phyloP scores from a whole-genome alignment of 2,888 invertebrate species.

The Scaptomyza caliginosa region DNA sequence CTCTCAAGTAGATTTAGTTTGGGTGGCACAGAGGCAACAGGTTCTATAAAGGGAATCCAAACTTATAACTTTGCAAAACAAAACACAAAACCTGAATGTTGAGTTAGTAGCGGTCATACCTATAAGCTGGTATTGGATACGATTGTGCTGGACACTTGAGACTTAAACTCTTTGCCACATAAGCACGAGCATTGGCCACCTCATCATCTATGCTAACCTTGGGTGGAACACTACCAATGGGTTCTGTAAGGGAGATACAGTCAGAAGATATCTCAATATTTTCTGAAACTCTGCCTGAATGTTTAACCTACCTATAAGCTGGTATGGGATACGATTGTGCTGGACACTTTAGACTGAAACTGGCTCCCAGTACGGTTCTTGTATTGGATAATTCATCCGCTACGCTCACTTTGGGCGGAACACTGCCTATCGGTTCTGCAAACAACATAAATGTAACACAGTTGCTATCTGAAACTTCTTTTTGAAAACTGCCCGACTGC shows the following conservation, averaged over 20 bases:
- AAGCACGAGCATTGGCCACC: constrained; percentile 73
- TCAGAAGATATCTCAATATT: not conserved
- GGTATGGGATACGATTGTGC: constrained; percentile 91
- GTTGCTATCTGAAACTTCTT: not conserved
- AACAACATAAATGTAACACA: constrained; percentile 21
- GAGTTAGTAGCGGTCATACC: constrained; percentile 85
- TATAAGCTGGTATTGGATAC: constrained; percentile 89
- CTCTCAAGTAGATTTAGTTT: constrained; percentile 89
- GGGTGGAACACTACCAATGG: constrained; percentile 86
- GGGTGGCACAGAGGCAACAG: constrained; percentile 85
- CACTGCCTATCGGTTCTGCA: constrained; percentile 86
- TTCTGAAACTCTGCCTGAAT: constrained; percentile 43
- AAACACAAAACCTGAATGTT: constrained; percentile 68
- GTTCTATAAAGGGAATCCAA: constrained; percentile 79
- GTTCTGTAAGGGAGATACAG: constrained; percentile 75
- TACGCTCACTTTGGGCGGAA: constrained; percentile 87
- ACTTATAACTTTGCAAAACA: not conserved
- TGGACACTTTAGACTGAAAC: constrained; percentile 88
- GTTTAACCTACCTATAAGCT: constrained; percentile 87
- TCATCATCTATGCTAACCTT: constrained; percentile 86
- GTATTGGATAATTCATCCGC: constrained; percentile 82
- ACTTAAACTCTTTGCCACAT: constrained; percentile 85
- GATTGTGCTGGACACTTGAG: constrained; percentile 90
- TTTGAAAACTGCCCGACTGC: constrained; percentile 54
- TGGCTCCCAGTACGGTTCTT: constrained; percentile 73